These are phyloP conservation scores for Abrostola tripartita DNA, from an alignment of 2,888 invertebrate species.

Conservation along the genomic window DNA sequence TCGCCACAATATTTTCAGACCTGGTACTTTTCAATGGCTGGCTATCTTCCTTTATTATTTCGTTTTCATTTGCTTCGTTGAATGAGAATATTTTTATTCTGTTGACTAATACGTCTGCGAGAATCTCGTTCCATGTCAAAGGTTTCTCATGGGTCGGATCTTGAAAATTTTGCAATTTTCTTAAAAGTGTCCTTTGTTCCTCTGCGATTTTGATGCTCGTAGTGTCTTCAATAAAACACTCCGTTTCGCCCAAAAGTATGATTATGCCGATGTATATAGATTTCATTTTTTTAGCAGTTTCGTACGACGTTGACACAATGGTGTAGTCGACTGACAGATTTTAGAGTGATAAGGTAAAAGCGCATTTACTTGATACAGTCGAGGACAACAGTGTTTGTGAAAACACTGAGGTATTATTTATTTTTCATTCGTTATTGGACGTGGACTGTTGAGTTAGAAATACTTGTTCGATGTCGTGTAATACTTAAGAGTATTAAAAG, in stretches of 20 bases:
- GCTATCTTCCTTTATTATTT: constrained; percentile 48
- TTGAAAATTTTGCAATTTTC: constrained; percentile 77
- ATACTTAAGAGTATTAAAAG: not conserved
- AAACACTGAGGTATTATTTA: constrained; percentile 4
- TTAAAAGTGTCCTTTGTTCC: constrained; percentile 74
- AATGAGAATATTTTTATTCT: constrained; percentile 74
- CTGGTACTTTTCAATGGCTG: constrained; percentile 24
- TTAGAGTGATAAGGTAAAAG: constrained; percentile 73
- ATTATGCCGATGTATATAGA: constrained; percentile 68
- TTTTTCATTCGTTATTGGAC: not conserved
- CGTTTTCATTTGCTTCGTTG: constrained; percentile 55
- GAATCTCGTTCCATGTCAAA: constrained; percentile 77
- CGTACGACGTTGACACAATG: constrained; percentile 70
- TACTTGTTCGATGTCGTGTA: no score
- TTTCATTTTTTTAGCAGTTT: constrained; percentile 74
- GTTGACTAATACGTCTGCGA: constrained; percentile 78
- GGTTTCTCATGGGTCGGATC: constrained; percentile 65
- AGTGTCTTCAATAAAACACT: constrained; percentile 64
- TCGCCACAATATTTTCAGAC: constrained; percentile 53
- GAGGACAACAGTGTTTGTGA: constrained; percentile 44
- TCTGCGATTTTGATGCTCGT: constrained; percentile 57
- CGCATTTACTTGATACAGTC: constrained; percentile 70
- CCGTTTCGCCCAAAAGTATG: constrained; percentile 67
- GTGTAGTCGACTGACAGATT: constrained; percentile 74
- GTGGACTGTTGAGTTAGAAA: no score